These are phyloP conservation scores for Macropus fuliginosus DNA, from an alignment of 2,797 vertebrate genomes.

Conservation along the genomic window DNA sequence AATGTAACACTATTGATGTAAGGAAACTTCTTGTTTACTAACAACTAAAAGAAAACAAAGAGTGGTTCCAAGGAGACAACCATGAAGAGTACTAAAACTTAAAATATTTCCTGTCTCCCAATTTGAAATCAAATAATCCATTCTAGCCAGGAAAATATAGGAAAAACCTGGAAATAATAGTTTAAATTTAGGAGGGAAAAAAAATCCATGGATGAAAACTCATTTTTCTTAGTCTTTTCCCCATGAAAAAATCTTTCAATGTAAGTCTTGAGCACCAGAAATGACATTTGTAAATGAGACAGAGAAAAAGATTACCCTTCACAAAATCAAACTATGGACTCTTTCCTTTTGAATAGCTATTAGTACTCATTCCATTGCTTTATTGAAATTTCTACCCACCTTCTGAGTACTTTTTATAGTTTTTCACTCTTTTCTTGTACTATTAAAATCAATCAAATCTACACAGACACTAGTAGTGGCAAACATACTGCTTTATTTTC, in stretches of 20 bases:
- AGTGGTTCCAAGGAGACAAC: conserved; percentile 54
- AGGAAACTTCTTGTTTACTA: conserved; percentile 76
- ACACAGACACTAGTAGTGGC: not conserved
- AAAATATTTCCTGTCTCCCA: not conserved
- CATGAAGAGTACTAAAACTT: not conserved
- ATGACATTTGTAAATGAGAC: not conserved
- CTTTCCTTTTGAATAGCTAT: not conserved
- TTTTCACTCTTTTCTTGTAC: not conserved
- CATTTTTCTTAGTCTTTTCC: not conserved
- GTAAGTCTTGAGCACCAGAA: not conserved
- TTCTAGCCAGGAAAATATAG: conserved; percentile 11
- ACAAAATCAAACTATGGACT: not conserved
- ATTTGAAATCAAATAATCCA: not conserved
- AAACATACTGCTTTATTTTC: not conserved
- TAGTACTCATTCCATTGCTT: not conserved
- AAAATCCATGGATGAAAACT: not conserved
- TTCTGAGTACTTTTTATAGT: not conserved
- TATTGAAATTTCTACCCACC: not conserved
- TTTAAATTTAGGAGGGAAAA: not conserved
- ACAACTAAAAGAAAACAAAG: conserved; percentile 53
- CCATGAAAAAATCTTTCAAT: not conserved
- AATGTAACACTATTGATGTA: conserved; percentile 71
- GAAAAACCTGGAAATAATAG: conserved; percentile 16
- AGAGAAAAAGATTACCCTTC: not conserved
- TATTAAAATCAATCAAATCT: not conserved